Percentiles rank a stretch among this genome's conserved stretches.
phyloP scores from a whole-genome alignment of 2,113 vertebrate genomes.

The Carassius carassius region DNA sequence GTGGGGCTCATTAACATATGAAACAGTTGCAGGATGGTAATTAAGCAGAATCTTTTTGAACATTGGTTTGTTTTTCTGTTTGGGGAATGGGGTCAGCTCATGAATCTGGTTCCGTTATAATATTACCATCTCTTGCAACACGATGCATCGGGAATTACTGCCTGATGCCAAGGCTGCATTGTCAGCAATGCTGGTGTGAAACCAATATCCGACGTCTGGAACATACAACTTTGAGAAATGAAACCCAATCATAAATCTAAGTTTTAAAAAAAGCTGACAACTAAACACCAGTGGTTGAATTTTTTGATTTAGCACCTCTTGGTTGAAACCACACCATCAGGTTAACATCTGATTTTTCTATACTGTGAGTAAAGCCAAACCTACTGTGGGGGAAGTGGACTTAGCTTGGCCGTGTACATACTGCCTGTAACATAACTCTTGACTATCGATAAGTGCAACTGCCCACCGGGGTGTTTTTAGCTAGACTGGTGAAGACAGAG shows the following conservation, averaged over 20 bases:
- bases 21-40: constrained; percentile 54
- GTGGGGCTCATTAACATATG: constrained; percentile 55
- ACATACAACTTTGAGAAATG: constrained; percentile 59
- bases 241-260: constrained; percentile 62
- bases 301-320: constrained; percentile 52
- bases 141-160: constrained; percentile 37
- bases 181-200: constrained; percentile 54
- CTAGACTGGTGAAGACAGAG: constrained; percentile 20
- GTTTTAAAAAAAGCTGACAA: constrained; percentile 1
- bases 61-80: constrained; percentile 36
- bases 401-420: constrained; percentile 49
- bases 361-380: constrained; percentile 59
- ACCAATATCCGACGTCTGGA: constrained; percentile 38
- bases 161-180: constrained; percentile 36
- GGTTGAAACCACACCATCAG: constrained; percentile 36
- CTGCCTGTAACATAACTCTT: constrained; percentile 52
- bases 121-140: constrained; percentile 30
- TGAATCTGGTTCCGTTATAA: constrained; percentile 45
- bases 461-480: constrained; percentile 19
- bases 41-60: constrained; percentile 49
- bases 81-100: constrained; percentile 39
- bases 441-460: constrained; percentile 32
- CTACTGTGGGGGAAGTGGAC: constrained; percentile 51
- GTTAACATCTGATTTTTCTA: constrained; percentile 52
- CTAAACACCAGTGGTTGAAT: constrained; percentile 35